These are phyloP conservation scores for Ploceus nigricollis DNA, from an alignment of 2,113 vertebrate genomes.

Conservation along the genomic window DNA sequence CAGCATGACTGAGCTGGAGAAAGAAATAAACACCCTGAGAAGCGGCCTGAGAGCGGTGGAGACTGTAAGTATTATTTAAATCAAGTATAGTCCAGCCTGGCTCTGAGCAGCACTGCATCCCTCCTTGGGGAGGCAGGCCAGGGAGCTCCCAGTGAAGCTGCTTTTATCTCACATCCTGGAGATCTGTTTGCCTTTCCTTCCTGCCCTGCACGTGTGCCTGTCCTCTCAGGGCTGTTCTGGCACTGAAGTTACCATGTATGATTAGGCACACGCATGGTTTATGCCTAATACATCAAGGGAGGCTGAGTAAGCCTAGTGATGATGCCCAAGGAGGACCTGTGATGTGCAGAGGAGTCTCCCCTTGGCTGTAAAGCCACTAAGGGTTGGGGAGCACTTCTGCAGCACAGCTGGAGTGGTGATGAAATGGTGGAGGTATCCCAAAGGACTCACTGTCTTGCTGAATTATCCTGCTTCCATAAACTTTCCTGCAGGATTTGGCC, in stretches of 20 bases:
- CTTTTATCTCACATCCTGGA: slow-evolving; percentile 48
- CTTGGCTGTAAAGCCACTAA: background rate
- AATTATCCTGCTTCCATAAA: background rate
- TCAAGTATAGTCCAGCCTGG: background rate
- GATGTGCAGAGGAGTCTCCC: background rate
- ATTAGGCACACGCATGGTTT: background rate
- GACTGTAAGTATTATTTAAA: slow-evolving; percentile 81
- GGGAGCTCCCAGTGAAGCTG: background rate
- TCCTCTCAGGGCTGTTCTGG: background rate
- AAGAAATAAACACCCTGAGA: slow-evolving; percentile 91
- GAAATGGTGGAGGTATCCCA: background rate
- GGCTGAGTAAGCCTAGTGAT: background rate
- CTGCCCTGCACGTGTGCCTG: background rate
- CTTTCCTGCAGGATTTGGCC: background rate
- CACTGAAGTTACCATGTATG: background rate
- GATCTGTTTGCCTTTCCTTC: slow-evolving; percentile 32
- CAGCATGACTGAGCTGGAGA: slow-evolving; percentile 98
- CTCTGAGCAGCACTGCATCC: background rate
- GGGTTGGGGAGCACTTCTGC: background rate
- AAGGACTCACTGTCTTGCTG: background rate
- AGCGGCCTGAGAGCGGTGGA: slow-evolving; percentile 92
- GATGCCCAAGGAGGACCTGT: background rate
- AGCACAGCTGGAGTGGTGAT: background rate
- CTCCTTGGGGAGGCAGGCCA: background rate
- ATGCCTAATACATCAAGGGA: background rate